A percentile compares a stretch with the other conserved stretches of the same genome.
Conservation (phyloP, 2,888 invertebrate species). For the Panzeria rudis region DNA sequence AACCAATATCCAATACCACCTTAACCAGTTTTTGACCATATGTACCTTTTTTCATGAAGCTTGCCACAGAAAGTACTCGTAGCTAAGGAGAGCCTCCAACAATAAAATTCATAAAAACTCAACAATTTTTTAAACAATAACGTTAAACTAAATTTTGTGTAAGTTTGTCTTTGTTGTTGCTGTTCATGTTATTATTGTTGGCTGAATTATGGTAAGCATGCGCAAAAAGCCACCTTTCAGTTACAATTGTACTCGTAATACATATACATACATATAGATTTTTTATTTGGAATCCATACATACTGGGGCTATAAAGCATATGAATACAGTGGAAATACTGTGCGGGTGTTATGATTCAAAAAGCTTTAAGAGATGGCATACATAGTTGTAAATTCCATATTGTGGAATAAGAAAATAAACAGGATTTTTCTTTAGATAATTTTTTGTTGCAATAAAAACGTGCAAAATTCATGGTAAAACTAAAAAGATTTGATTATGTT, state of each 20-base stretch:
- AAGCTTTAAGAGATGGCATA: conserved; percentile 66
- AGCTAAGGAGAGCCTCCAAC: conserved; percentile 65
- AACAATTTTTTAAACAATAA: conserved; percentile 72
- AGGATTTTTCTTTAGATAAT: conserved; percentile 47
- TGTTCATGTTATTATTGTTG: conserved; percentile 29
- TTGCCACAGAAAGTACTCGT: conserved; percentile 35
- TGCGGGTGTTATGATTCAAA: conserved; percentile 67
- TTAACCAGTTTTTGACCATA: conserved; percentile 72
- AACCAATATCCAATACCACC: conserved; percentile 55
- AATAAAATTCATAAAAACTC: conserved; percentile 70
- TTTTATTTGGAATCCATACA: conserved; percentile 31
- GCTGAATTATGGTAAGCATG: conserved; percentile 64
- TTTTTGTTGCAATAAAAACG: conserved; percentile 46
- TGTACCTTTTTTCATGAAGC: conserved; percentile 50
- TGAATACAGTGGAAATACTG: conserved; percentile 16
- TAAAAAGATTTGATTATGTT: conserved; percentile 50
- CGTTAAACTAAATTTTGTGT: conserved; percentile 71
- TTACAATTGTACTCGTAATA: conserved; percentile 43
- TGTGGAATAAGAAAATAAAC: conserved; percentile 61
- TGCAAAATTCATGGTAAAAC: conserved; percentile 66
- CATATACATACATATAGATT: conserved; percentile 11
- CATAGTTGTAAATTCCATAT: conserved; percentile 70
- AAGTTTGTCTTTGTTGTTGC: conserved; percentile 13
- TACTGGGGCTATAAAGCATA: conserved; percentile 21
- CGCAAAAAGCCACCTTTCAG: conserved; percentile 64